phyloP scores from a whole-genome alignment of 2,797 vertebrate species.

The Steatocranus sp. region DNA sequence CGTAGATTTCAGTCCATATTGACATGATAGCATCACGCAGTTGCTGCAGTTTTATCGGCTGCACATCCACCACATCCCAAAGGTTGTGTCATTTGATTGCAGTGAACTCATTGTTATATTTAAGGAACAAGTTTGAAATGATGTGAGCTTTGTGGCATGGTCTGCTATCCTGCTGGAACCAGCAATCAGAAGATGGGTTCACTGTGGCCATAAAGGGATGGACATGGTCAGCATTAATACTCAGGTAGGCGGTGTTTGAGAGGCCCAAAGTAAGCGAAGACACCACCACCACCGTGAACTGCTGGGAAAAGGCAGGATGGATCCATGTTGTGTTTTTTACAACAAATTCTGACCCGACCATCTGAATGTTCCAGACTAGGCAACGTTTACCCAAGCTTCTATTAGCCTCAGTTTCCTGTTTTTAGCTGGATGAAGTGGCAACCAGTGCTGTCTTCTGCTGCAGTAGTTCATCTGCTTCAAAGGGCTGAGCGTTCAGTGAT shows the following conservation, averaged over 20 bases:
- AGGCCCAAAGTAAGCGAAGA: neutral
- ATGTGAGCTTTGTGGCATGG: neutral
- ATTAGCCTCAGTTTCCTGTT: neutral
- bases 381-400: neutral
- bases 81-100: neutral
- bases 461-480: neutral
- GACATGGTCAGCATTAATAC: neutral
- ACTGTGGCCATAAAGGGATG: neutral
- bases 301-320: neutral
- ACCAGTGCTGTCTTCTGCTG: neutral
- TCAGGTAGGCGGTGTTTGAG: neutral
- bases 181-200: neutral
- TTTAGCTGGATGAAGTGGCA: neutral
- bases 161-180: neutral
- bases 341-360: neutral
- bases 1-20: neutral
- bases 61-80: neutral
- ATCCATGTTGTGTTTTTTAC: neutral
- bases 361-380: neutral
- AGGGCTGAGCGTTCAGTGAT: neutral
- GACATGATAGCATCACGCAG: neutral
- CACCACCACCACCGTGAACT: neutral
- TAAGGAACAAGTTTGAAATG: neutral
- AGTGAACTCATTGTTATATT: neutral
- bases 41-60: neutral